These are phyloP conservation scores for Chouioia cunea DNA, from an alignment of 2,888 invertebrate genomes.

Conservation along the genomic window DNA sequence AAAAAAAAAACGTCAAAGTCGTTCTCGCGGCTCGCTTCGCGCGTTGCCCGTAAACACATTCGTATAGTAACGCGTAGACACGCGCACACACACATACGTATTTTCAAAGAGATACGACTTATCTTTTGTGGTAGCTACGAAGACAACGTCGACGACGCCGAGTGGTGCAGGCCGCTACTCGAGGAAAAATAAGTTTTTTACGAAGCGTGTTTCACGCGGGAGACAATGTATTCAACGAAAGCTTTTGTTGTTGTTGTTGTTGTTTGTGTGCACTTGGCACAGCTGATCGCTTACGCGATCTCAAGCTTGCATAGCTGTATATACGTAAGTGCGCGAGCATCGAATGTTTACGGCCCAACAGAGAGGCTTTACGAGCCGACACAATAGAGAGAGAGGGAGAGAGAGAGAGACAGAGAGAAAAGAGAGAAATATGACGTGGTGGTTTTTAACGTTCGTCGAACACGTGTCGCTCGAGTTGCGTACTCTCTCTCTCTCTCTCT, in stretches of 20 bases:
- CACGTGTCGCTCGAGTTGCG: too few relatives aligned
- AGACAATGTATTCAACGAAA: too few relatives aligned
- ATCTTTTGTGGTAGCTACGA: slow-evolving; percentile 9
- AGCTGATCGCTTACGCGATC: too few relatives aligned
- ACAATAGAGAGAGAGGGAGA: background rate
- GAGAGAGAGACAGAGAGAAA: slow-evolving; percentile 13
- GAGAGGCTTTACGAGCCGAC: background rate
- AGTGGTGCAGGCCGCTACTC: background rate
- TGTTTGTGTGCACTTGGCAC: too few relatives aligned
- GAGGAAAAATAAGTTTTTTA: background rate
- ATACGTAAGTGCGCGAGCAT: too few relatives aligned
- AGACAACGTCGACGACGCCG: slow-evolving; percentile 12
- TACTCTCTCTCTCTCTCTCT: too few relatives aligned
- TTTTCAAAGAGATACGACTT: slow-evolving; percentile 29
- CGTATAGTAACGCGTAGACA: too few relatives aligned
- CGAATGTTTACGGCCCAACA: background rate
- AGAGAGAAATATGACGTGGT: too few relatives aligned
- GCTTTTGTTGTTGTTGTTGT: too few relatives aligned
- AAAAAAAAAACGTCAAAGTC: slow-evolving; percentile 5
- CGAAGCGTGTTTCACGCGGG: too few relatives aligned
- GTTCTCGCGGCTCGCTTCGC: background rate
- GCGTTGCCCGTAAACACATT: background rate
- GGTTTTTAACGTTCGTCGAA: too few relatives aligned
- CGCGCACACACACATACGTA: slow-evolving; percentile 9
- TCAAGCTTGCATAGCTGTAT: too few relatives aligned